These are phyloP conservation scores for Sphenodon punctatus DNA, from an alignment of 2,797 vertebrate species.

Conservation along the genomic window DNA sequence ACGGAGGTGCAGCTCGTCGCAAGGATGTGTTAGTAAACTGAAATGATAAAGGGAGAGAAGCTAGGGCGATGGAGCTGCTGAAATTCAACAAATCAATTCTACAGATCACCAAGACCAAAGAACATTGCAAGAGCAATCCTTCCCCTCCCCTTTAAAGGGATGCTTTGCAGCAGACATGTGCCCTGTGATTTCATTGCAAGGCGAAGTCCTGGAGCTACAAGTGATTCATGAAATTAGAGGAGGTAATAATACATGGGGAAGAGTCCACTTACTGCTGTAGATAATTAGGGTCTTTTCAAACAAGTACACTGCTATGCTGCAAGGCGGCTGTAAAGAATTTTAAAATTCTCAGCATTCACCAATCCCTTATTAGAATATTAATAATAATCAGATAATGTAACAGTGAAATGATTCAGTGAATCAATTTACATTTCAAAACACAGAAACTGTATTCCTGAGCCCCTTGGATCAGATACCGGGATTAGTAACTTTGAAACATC, in stretches of 20 bases:
- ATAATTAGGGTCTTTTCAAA: slow-evolving; percentile 43
- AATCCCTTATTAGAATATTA: slow-evolving; percentile 51
- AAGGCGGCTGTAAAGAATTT: slow-evolving; percentile 33
- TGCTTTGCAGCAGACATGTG: slow-evolving; percentile 2
- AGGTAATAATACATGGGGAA: neutral
- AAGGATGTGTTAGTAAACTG: neutral
- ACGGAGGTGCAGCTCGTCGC: slow-evolving; percentile 24
- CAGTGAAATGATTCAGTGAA: slow-evolving; percentile 52
- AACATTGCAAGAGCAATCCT: neutral
- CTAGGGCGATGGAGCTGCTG: slow-evolving; percentile 14
- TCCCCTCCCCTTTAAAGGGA: slow-evolving; percentile 16
- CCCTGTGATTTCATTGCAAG: neutral
- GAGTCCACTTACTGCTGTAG: neutral
- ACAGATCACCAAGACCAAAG: slow-evolving; percentile 12
- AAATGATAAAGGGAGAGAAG: slow-evolving; percentile 37
- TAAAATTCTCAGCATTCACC: slow-evolving; percentile 42
- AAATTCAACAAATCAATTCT: slow-evolving; percentile 24
- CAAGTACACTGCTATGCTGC: slow-evolving; percentile 14
- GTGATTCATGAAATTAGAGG: slow-evolving; percentile 18
- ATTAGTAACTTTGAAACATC: slow-evolving; percentile 64
- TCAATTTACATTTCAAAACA: slow-evolving; percentile 69
- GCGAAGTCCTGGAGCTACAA: neutral
- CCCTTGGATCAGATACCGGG: slow-evolving; percentile 49
- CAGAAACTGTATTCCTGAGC: slow-evolving; percentile 34
- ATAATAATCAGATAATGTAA: slow-evolving; percentile 52